Evolutionary conservation across 2,113 vertebrate species (phyloP).

Genomic region (Maccullochella peelii): DNA sequence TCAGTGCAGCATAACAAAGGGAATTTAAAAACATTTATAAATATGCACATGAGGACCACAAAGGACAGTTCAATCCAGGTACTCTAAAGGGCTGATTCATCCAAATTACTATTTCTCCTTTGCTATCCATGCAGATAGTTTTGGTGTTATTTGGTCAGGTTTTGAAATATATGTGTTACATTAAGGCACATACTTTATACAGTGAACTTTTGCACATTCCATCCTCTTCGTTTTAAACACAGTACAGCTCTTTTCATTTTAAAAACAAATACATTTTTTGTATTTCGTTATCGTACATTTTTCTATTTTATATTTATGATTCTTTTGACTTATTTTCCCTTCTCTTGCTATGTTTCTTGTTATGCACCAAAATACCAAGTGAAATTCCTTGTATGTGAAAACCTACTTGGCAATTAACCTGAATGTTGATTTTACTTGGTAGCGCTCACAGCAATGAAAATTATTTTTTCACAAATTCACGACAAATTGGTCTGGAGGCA

Average conservation of each 20-base stretch:
- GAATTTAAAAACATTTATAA: constrained; percentile 19
- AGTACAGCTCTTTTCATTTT: no score
- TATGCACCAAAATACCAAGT: no score
- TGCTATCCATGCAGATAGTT: background rate
- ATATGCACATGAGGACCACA: constrained; percentile 9
- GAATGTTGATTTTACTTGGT: background rate
- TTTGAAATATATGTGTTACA: no score
- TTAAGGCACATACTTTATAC: no score
- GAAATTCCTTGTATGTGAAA: no score
- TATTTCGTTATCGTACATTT: no score
- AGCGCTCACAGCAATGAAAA: background rate
- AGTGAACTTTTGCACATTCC: no score
- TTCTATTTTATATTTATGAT: no score
- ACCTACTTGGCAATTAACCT: background rate
- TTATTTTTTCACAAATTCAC: background rate
- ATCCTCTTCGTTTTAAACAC: no score
- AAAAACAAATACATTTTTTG: no score
- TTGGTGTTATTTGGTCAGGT: background rate
- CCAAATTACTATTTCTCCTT: background rate
- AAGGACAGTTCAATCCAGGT: constrained; percentile 7
- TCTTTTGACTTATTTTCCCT: no score
- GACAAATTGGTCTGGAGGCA: background rate
- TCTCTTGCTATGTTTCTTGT: no score
- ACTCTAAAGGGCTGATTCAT: background rate
- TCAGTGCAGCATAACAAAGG: background rate